Evolutionary conservation across 2,888 invertebrate species (phyloP), one percentile per base, ranked within the genome.

Genomic region (Oasisia sp.): DNA sequence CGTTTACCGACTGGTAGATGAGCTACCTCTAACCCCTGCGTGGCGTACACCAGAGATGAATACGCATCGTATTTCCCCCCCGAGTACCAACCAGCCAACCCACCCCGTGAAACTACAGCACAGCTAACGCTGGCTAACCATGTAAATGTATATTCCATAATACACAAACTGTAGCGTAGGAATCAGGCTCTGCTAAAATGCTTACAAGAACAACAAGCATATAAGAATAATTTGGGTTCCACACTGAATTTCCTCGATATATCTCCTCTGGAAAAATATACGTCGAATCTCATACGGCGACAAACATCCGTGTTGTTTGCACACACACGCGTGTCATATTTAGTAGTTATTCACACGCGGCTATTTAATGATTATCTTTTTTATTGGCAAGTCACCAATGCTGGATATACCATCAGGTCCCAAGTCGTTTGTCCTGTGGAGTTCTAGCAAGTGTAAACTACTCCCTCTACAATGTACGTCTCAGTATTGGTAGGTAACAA

Each of bases 171-270:
- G 74, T 19, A 74, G n/a, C 74, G 74, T 74, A 74, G 74, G 74
- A 74, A 74, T 74, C 74, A n/a, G n/a, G 74, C 74, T 74, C 74
- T 74, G 74, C 74, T 74, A 74, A 74, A 74, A 19, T 74, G 74
- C 74, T 74, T 74, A 74, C 74, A 74, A 74, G 74, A 74, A 74
- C 74, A 74, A 74, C 74, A 74, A 74, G 74, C 74, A 74, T 74
- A 74, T 74, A 74, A 74, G 74, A 74, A 74, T 74, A 74, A 74
- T 74, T 74, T 74, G 27, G 74, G 14, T 74, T 74, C 74, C 74
- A 74, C 74, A 74, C n/a, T 74, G 74, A 74, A 74, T 74, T 74
- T 74, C 74, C 74, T 74, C 74, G 74, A 74, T 74, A 74, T 74
- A 74, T 74, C 74, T 27, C 74, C 74, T 74, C 74, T 74, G 74